Conservation (phyloP, 2,113 vertebrate genomes). For the Xyliphius kryptos region DNA sequence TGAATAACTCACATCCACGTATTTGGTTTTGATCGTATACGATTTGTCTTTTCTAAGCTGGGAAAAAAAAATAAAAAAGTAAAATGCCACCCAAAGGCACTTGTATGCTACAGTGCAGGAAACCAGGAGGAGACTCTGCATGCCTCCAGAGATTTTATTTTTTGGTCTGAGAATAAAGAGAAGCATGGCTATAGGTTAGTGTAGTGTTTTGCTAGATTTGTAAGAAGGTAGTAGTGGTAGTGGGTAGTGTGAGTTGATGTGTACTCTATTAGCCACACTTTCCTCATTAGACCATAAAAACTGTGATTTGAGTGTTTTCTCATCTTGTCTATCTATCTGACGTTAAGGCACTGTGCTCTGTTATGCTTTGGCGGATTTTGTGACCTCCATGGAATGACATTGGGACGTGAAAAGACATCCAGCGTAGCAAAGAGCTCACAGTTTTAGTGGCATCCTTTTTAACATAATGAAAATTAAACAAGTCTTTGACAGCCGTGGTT, state of each 20-base stretch:
- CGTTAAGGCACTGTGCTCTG: conserved; percentile 94
- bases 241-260: conserved; percentile 37
- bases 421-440: conserved; percentile 87
- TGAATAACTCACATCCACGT: conserved; percentile 65
- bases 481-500: conserved; percentile 70
- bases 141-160: conserved; percentile 46
- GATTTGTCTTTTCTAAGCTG: conserved; percentile 86
- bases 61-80: no score
- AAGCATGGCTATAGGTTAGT: conserved; percentile 72
- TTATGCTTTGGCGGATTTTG: conserved; percentile 95
- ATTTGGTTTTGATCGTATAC: conserved; percentile 85
- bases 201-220: conserved; percentile 40
- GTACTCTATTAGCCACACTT: conserved; percentile 29
- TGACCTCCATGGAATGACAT: conserved; percentile 75
- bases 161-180: conserved; percentile 68
- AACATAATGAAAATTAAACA: conserved; percentile 48
- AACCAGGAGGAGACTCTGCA: conserved; percentile 69
- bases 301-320: conserved; percentile 33
- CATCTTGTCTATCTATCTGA: conserved; percentile 27
- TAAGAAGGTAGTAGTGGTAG: conserved; percentile 40
- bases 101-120: conserved; percentile 89
- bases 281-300: conserved; percentile 32
- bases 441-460: conserved; percentile 87
- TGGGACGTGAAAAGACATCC: conserved; percentile 73
- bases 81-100: conserved; percentile 98